Conservation (phyloP, 92 coral and sea anemone genomes). For the Chrysogorgia sp. region DNA sequence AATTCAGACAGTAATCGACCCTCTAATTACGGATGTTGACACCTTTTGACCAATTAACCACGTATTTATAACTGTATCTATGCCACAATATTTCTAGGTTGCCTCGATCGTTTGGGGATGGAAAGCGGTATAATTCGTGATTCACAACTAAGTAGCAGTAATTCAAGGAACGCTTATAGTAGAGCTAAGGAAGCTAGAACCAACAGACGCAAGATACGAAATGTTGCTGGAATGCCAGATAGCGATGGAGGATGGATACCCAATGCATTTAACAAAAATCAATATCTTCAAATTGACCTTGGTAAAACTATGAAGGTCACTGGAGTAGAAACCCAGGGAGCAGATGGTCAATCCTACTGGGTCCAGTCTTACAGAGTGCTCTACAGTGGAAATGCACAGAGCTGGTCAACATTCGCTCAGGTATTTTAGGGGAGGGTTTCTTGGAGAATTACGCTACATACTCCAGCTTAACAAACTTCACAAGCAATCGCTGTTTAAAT, state of each 20-base stretch:
- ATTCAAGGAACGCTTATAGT: slow-evolving; percentile 66
- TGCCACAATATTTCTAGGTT: slow-evolving; percentile 57
- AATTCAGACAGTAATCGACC: no score
- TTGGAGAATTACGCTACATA: no score
- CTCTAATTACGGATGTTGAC: no score
- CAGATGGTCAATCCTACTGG: slow-evolving; percentile 81
- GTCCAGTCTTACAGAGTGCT: slow-evolving; percentile 84
- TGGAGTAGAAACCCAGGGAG: slow-evolving; percentile 93
- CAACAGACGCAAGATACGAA: slow-evolving; percentile 62
- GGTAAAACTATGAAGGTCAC: slow-evolving; percentile 71
- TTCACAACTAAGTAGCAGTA: slow-evolving; percentile 74
- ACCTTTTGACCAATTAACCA: no score
- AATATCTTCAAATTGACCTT: slow-evolving; percentile 84
- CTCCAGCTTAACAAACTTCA: no score
- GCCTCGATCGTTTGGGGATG: slow-evolving; percentile 78
- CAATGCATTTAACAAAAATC: slow-evolving; percentile 64
- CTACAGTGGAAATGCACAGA: slow-evolving; percentile 64
- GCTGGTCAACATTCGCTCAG: slow-evolving; percentile 69
- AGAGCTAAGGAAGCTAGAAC: slow-evolving; percentile 76
- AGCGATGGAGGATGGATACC: slow-evolving; percentile 99
- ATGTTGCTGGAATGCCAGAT: slow-evolving; percentile 71
- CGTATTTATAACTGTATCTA: no score
- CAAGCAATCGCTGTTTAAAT: no score
- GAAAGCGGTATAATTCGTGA: slow-evolving; percentile 74
- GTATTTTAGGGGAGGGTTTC: no score